These are phyloP conservation scores for Palloptera scutellata DNA, from an alignment of 2,888 invertebrate genomes.

Conservation along the genomic window DNA sequence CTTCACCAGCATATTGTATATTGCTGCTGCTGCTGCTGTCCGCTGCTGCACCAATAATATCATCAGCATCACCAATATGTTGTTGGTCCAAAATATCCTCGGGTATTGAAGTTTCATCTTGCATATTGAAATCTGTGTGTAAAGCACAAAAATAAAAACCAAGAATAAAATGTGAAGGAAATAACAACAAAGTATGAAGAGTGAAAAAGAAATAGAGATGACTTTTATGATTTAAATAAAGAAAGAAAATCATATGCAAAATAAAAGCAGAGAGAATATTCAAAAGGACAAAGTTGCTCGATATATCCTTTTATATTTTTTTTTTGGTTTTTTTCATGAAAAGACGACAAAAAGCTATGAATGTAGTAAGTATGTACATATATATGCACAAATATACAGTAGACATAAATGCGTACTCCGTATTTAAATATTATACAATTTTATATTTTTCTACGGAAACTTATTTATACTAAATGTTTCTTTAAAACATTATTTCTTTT, in stretches of 20 bases:
- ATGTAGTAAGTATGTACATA: slow-evolving; percentile 1
- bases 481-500: too few species aligned
- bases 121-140: slow-evolving; percentile 56
- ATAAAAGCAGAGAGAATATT: not conserved
- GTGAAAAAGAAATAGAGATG: slow-evolving; percentile 1
- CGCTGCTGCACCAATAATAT: slow-evolving; percentile 38
- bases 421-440: too few species aligned
- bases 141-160: slow-evolving; percentile 26
- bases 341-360: not conserved
- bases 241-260: not conserved
- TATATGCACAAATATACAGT: not conserved
- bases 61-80: slow-evolving; percentile 44
- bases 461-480: too few species aligned
- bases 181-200: slow-evolving; percentile 21
- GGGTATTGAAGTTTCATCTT: slow-evolving; percentile 57
- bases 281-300: not conserved
- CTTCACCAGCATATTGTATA: slow-evolving; percentile 48
- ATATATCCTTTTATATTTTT: too few species aligned
- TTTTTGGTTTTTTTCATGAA: too few species aligned
- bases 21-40: slow-evolving; percentile 31
- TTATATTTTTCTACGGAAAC: not conserved
- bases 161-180: slow-evolving; percentile 17
- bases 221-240: too few species aligned
- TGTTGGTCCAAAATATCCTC: slow-evolving; percentile 59
- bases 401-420: not conserved